Base-by-base conservation (phyloP, 1,140 invertebrate genomes). In the Nymphalis io region DNA sequence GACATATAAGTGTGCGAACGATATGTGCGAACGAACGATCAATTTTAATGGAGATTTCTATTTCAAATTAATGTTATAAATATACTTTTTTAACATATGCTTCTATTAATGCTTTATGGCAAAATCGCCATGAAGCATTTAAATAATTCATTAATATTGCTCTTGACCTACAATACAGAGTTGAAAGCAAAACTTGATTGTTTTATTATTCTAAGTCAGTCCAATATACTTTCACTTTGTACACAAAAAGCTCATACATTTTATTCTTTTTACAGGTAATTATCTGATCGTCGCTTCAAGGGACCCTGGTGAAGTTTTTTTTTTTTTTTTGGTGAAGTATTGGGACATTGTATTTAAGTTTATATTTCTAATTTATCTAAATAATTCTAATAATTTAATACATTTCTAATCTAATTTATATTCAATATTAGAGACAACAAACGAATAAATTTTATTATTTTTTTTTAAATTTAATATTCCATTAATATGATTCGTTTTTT, bases 101-200 rank as follows among this genome's bases (percentile, higher is more conserved):
- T 12, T 11, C 10, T 38, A 18, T 40, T 18, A 40, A 59, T 40
- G 38, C 16, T 20, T 59, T 59, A 58, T 58, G 57, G 10, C 38
- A 39, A 18, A 40, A n/a, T n/a, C n/a, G n/a, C n/a, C n/a, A n/a
- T n/a, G n/a, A n/a, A n/a, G n/a, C n/a, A n/a, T n/a, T n/a, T n/a
- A n/a, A n/a, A 18, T 59, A 39, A 39, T 59, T 39, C 20, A 16
- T 46, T 51, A 51, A 51, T 23, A 42, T 1, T 58, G 61, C 40
- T 64, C 70, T 68, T 72, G 70, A 72, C 64, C 70, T 58, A 63
- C 18, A 59, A 57, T 15, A 27, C 15, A 40, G 12, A 57, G 23
- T 23, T 62, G 59, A 63, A 64, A 72, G 57, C 38, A 27, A 72
- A 72, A 68, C 65, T 68, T 44, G 70, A 64, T 68, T 68, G 55